Evolutionary conservation across 2,113 vertebrate genomes (phyloP).

Genomic region (Salvelinus namaycush): DNA sequence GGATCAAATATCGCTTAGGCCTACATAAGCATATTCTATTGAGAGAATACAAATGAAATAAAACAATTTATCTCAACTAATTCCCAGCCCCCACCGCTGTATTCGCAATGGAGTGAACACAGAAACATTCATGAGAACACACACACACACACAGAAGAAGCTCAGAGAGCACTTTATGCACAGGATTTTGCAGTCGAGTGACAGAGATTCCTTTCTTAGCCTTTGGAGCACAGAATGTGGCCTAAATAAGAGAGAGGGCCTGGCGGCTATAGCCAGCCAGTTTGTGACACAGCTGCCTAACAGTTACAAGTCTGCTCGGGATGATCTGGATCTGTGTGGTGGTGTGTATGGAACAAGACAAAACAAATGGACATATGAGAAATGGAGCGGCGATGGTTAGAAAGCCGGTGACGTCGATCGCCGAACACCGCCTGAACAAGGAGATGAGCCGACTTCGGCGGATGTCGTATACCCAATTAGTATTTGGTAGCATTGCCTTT

Average conservation of each 20-base stretch:
- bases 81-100: not conserved
- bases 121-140: not conserved
- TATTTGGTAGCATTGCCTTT: too few species aligned
- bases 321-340: constrained; percentile 59
- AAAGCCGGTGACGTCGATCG: too few species aligned
- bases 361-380: too few species aligned
- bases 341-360: too few species aligned
- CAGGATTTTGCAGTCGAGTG: constrained; percentile 54
- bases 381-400: too few species aligned
- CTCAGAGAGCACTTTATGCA: constrained; percentile 49
- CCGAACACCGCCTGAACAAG: too few species aligned
- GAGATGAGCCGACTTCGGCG: too few species aligned
- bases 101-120: not conserved
- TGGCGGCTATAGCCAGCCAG: constrained; percentile 50
- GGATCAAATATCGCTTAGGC: constrained; percentile 38
- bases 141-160: constrained; percentile 2
- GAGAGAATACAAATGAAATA: constrained; percentile 17
- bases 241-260: constrained; percentile 67
- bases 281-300: constrained; percentile 68
- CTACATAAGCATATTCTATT: constrained; percentile 30
- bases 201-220: constrained; percentile 58
- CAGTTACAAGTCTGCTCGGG: constrained; percentile 6
- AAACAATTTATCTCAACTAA: constrained; percentile 7
- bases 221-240: constrained; percentile 63
- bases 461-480: too few species aligned